Conservation (phyloP, 2,888 invertebrate genomes). For the Nemotelus nigrinus region DNA sequence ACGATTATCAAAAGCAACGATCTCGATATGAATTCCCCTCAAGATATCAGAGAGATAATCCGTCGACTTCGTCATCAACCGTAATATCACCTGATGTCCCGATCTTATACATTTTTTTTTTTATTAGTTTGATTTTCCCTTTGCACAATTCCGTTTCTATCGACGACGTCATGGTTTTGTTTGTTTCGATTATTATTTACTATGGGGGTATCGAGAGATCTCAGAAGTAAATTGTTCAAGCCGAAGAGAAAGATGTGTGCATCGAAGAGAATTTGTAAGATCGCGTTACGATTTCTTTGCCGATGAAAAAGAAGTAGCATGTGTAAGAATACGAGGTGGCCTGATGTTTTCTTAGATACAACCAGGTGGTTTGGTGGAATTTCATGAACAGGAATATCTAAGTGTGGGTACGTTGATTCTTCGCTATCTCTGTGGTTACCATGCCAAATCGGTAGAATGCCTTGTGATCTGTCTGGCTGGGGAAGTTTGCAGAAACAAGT, state of each 20-base stretch:
- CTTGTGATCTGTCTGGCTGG: too few relatives aligned
- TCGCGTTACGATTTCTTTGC: too few relatives aligned
- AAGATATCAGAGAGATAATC: not conserved
- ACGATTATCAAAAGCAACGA: not conserved
- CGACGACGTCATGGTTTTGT: constrained; percentile 34
- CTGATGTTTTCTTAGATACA: not conserved
- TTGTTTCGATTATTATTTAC: constrained; percentile 35
- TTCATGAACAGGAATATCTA: too few relatives aligned
- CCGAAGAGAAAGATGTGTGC: not conserved
- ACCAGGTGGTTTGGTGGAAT: not conserved
- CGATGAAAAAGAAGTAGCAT: too few relatives aligned
- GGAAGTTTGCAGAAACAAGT: too few relatives aligned
- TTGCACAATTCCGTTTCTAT: constrained; percentile 1
- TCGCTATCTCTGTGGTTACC: too few relatives aligned
- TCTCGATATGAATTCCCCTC: not conserved
- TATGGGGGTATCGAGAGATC: not conserved
- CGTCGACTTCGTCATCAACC: constrained; percentile 44
- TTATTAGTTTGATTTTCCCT: not conserved
- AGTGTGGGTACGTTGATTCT: too few relatives aligned
- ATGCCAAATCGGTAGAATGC: too few relatives aligned
- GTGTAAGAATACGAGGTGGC: not conserved
- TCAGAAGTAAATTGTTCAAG: not conserved
- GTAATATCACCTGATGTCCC: constrained; percentile 50
- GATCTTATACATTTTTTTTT: constrained; percentile 40
- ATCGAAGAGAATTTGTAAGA: not conserved